phyloP scores from a whole-genome alignment of 2,113 vertebrate genomes.

The Copsychus sechellarum region DNA sequence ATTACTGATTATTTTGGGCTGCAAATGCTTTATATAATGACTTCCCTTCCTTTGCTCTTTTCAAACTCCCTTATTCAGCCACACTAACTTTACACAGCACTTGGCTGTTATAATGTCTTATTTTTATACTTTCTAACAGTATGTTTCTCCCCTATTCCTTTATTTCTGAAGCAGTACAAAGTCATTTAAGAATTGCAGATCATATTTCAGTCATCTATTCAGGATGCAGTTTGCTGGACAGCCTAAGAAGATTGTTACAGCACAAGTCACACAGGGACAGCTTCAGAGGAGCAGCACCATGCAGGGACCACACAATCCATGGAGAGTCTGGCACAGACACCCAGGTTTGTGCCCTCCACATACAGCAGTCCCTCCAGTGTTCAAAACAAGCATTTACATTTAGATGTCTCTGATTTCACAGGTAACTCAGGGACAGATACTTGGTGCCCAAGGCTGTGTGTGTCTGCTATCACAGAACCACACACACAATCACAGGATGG shows the following conservation, averaged over 20 bases:
- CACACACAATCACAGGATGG: not conserved
- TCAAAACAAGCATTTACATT: not conserved
- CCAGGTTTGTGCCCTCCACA: not conserved
- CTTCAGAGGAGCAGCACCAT: not conserved
- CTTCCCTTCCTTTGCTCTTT: not conserved
- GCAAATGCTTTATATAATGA: not conserved
- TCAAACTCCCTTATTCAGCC: not conserved
- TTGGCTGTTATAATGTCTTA: accelerated
- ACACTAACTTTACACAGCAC: not conserved
- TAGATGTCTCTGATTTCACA: not conserved
- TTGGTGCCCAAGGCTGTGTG: not conserved
- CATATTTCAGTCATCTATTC: not conserved
- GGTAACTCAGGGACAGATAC: not conserved
- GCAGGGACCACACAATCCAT: accelerated
- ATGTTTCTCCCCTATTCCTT: not conserved
- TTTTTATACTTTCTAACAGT: not conserved
- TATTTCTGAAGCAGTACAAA: not conserved
- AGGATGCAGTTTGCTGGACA: not conserved
- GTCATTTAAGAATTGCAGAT: not conserved
- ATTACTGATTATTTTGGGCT: not conserved
- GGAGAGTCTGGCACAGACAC: not conserved
- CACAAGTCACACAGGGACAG: not conserved
- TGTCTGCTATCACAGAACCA: not conserved
- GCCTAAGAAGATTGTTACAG: not conserved
- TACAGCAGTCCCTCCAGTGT: not conserved